Percentiles rank a stretch among this genome's conserved stretches.
Evolutionary conservation across 37 sponge, comb jelly and placozoan species (phyloP).

Genomic region (Spongia lamella): DNA sequence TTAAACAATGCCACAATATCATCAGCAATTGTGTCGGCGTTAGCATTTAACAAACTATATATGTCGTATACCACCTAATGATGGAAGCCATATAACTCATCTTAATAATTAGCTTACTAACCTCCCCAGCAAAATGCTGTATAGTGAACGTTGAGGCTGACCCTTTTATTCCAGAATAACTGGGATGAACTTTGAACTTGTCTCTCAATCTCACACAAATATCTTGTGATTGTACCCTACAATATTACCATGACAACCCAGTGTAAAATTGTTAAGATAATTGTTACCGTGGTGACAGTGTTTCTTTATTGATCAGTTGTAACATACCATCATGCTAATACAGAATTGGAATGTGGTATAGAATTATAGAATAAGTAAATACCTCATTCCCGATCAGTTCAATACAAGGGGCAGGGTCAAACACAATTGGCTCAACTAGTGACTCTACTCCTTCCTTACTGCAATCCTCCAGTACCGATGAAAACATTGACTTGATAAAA

Average conservation of each 20-base stretch:
- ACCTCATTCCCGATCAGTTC: slow-evolving; percentile 71
- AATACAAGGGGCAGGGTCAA: slow-evolving; percentile 68
- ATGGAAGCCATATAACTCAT: neutral
- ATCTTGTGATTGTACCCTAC: slow-evolving; percentile 71
- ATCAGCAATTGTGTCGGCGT: slow-evolving; percentile 84
- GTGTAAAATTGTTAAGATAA: neutral
- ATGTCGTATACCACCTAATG: slow-evolving; percentile 74
- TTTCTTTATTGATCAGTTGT: slow-evolving; percentile 70
- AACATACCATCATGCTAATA: slow-evolving; percentile 49
- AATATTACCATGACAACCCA: neutral
- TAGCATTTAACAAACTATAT: slow-evolving; percentile 74
- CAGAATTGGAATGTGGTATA: neutral
- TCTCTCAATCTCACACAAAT: slow-evolving; percentile 61
- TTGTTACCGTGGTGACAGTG: slow-evolving; percentile 68
- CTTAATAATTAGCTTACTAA: slow-evolving; percentile 9
- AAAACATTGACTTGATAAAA: slow-evolving; percentile 50
- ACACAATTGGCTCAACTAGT: slow-evolving; percentile 51
- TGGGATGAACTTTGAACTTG: slow-evolving; percentile 21
- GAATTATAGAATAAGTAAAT: neutral
- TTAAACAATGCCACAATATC: slow-evolving; percentile 78
- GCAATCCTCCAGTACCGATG: slow-evolving; percentile 31
- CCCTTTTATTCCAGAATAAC: slow-evolving; percentile 48
- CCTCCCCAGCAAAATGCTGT: slow-evolving; percentile 53
- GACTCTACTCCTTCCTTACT: slow-evolving; percentile 70
- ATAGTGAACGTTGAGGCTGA: slow-evolving; percentile 68